These are phyloP conservation scores for Drosophila macrospina DNA, from an alignment of 2,888 invertebrate species.

Conservation along the genomic window DNA sequence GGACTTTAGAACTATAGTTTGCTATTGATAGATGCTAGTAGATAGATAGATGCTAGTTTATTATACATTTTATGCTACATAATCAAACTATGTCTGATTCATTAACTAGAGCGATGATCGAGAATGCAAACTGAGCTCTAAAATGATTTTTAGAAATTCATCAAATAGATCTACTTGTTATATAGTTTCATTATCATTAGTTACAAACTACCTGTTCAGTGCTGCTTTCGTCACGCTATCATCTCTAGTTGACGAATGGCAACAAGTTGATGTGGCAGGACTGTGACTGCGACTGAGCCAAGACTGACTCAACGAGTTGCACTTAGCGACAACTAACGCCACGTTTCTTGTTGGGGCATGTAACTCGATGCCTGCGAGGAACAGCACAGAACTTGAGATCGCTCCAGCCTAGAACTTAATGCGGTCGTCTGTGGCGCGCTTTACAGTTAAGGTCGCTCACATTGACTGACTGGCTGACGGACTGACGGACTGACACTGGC, in stretches of 20 bases:
- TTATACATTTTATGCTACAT: too few species aligned
- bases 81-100: too few species aligned
- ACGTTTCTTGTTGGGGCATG: conserved; percentile 64
- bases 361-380: conserved; percentile 62
- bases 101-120: too few species aligned
- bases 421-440: conserved; percentile 66
- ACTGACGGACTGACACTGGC: conserved; percentile 49
- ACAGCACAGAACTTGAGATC: conserved; percentile 54
- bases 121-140: too few species aligned
- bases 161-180: too few species aligned
- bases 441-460: conserved; percentile 82
- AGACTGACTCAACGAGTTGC: conserved; percentile 61
- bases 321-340: conserved; percentile 79
- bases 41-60: too few species aligned
- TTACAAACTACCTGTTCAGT: too few species aligned
- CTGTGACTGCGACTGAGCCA: conserved; percentile 31
- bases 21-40: background rate
- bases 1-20: background rate
- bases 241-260: conserved; percentile 41
- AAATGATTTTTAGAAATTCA: too few species aligned
- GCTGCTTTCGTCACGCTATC: conserved; percentile 24
- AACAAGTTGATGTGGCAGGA: conserved; percentile 67
- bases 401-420: conserved; percentile 61
- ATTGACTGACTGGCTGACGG: conserved; percentile 22
- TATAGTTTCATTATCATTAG: background rate